Base-by-base conservation (phyloP, 2,113 vertebrate species). In the Melanostigma gelatinosum region DNA sequence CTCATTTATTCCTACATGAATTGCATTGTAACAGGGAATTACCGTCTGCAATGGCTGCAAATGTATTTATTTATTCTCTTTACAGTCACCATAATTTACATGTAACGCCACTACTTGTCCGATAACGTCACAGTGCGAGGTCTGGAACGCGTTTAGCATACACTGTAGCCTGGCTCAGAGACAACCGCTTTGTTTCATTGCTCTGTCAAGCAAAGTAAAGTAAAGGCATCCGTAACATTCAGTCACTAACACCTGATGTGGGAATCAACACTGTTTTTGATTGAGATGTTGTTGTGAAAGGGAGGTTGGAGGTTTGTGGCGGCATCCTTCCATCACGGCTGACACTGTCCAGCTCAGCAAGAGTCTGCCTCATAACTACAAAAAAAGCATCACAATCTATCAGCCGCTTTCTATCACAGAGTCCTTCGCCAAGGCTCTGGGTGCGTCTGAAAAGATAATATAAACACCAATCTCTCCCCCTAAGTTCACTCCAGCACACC, bases 51-150 rank as follows among this genome's bases (percentile, higher is more conserved):
- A 29, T 77, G 68, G 20, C 36, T 44, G 62, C 13, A 86, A 75
- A 76, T 83, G 42, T 44, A 67, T 72, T 62, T 86, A 63, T 67
- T 71, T 77, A 54, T 77, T 84, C 40, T 78, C 40, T 60, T 71
- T 68, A 29, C 58, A 55, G 55, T 80, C 66, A 34, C 1, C n/a
- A 27, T 80, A 22, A 84, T 86, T 75, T 77, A 48, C 36, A 65
- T 74, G n/a, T 29, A 29, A 71, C 70, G 34, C 82, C 18, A 62
- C 54, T 24, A 71, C 34, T 55, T 65, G 7, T 68, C 34, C 72
- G 8, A 42, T 24, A 3, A n/a, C 36, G 12, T 40, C 71, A n/a
- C 13, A 24, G 13, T 64, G 66, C 78, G 11, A n/a, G 16, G 64
- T 73, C 24, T 24, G 0, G n/a, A 60, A 10, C 38, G 32, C 12